These are phyloP conservation scores for Dascillus cervinus DNA, from an alignment of 2,888 invertebrate genomes.

Conservation along the genomic window DNA sequence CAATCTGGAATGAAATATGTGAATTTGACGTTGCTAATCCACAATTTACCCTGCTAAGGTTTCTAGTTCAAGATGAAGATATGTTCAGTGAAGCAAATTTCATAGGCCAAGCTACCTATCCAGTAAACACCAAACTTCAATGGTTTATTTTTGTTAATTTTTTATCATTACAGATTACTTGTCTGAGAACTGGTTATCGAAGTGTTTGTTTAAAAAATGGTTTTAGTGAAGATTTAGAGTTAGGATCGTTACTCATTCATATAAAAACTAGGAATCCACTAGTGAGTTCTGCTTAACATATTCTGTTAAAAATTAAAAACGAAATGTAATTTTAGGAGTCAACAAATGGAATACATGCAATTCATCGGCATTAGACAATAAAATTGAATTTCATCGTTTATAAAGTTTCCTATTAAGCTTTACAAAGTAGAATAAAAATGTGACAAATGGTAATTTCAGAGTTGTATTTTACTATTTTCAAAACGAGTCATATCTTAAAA, in stretches of 20 bases:
- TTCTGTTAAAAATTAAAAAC: too few species aligned
- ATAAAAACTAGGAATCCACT: slow-evolving; percentile 53
- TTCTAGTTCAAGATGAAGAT: slow-evolving; percentile 90
- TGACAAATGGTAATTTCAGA: too few species aligned
- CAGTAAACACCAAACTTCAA: slow-evolving; percentile 49
- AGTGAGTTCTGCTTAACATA: too few species aligned
- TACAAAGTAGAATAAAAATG: too few species aligned
- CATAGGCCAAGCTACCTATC: slow-evolving; percentile 92
- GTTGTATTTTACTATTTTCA: too few species aligned
- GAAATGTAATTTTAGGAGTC: slow-evolving; percentile 17
- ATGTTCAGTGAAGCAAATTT: slow-evolving; percentile 96
- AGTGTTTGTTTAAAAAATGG: slow-evolving; percentile 87
- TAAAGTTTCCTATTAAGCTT: too few species aligned
- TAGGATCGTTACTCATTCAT: slow-evolving; percentile 82
- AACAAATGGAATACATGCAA: slow-evolving; percentile 13
- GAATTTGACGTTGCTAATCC: slow-evolving; percentile 78
- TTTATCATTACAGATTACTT: slow-evolving; percentile 58
- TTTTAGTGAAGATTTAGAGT: slow-evolving; percentile 85
- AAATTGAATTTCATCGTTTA: slow-evolving; percentile 6
- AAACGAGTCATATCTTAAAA: too few species aligned
- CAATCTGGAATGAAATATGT: slow-evolving; percentile 83
- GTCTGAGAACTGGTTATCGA: slow-evolving; percentile 78
- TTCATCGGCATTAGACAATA: slow-evolving; percentile 13
- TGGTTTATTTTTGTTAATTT: too few species aligned
- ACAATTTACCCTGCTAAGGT: slow-evolving; percentile 74